Evolutionary conservation across 2,797 vertebrate species (phyloP).

Genomic region (Coccyzus lansbergi): DNA sequence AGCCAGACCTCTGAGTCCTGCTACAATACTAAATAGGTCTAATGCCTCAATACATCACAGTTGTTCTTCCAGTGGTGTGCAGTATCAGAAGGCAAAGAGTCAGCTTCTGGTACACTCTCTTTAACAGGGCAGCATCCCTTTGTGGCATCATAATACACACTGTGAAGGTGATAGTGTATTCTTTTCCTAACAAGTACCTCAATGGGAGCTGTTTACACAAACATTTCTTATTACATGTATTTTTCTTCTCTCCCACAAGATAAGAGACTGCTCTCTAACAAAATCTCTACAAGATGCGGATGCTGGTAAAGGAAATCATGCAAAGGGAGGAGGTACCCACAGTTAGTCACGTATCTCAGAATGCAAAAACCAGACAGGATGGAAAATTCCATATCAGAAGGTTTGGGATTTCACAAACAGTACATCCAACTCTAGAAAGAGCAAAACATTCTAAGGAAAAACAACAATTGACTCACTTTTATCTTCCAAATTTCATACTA

Average conservation of each 20-base stretch:
- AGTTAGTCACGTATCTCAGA: neutral
- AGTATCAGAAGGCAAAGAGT: neutral
- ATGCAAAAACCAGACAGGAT: neutral
- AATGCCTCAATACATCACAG: rapidly evolving
- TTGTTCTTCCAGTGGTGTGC: neutral
- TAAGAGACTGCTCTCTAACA: neutral
- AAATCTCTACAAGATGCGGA: neutral
- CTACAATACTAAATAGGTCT: rapidly evolving
- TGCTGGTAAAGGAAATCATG: neutral
- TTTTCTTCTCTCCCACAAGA: neutral
- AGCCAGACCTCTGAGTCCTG: neutral
- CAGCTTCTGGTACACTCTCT: neutral
- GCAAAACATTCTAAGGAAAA: neutral
- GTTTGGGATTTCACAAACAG: neutral
- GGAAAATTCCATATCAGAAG: neutral
- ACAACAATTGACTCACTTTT: neutral
- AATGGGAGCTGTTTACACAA: neutral
- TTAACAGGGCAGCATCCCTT: neutral
- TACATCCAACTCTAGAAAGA: neutral
- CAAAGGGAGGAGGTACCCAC: neutral
- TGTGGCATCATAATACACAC: neutral
- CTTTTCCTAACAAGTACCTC: neutral
- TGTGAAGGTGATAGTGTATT: neutral
- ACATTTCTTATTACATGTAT: neutral
- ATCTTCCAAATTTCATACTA: neutral